These are phyloP conservation scores for Petroica traversi DNA, from an alignment of 2,113 vertebrate species.

Conservation along the genomic window DNA sequence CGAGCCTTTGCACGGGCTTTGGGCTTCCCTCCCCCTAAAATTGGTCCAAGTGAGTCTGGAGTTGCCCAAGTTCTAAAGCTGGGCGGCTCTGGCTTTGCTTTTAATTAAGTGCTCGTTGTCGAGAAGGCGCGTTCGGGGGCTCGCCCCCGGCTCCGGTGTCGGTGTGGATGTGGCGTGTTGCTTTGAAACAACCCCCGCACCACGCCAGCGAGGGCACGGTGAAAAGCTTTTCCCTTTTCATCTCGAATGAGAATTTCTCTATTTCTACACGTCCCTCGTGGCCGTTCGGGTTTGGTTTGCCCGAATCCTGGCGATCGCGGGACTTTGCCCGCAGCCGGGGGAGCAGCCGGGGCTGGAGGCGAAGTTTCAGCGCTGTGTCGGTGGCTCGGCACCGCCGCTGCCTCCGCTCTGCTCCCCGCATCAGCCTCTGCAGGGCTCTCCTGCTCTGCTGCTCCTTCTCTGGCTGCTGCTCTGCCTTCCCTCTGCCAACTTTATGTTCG, in stretches of 20 bases:
- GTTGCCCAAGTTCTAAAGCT: background rate
- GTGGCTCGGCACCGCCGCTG: background rate
- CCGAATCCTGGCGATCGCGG: background rate
- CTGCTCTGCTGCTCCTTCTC: background rate
- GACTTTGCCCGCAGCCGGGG: background rate
- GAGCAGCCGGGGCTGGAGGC: accelerated
- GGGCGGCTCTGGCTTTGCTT: background rate
- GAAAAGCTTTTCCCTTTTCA: background rate
- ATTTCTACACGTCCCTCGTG: accelerated
- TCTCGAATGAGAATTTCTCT: background rate
- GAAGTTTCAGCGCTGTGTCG: background rate
- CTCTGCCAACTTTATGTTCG: background rate
- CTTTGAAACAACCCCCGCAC: background rate
- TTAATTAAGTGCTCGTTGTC: background rate
- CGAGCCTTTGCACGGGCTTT: background rate
- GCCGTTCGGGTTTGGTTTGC: accelerated
- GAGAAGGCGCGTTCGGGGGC: accelerated
- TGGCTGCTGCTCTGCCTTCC: accelerated
- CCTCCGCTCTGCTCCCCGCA: background rate
- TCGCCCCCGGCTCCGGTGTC: accelerated
- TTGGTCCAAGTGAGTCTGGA: background rate
- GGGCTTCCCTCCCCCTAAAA: accelerated
- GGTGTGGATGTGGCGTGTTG: background rate
- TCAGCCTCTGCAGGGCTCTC: background rate
- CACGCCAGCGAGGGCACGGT: accelerated